Conservation (phyloP, 1,140 invertebrate species). For the Odontomachus brunneus region DNA sequence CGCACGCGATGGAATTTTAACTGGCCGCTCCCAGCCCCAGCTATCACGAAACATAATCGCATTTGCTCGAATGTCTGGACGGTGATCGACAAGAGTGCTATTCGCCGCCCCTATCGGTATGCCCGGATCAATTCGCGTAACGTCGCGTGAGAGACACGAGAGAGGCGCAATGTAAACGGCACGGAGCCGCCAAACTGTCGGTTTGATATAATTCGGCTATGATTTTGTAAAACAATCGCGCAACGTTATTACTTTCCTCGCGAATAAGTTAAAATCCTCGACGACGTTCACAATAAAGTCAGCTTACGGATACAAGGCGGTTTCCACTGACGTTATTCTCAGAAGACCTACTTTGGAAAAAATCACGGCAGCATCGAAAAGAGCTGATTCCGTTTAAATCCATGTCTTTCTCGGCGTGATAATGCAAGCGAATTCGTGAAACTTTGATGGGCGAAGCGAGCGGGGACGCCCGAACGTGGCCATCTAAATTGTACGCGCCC, state of each 20-base stretch:
- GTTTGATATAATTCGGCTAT: slow-evolving; percentile 15
- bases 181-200: background rate
- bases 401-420: too few species aligned
- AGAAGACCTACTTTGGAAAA: too few species aligned
- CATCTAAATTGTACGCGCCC: background rate
- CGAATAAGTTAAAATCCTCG: too few species aligned
- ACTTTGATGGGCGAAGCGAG: background rate
- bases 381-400: background rate
- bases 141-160: slow-evolving; percentile 18
- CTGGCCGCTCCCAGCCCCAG: slow-evolving; percentile 33
- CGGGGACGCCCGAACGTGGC: too few species aligned
- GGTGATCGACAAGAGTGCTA: slow-evolving; percentile 46
- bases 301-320: too few species aligned
- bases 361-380: too few species aligned
- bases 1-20: slow-evolving; percentile 60
- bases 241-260: background rate
- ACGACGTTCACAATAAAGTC: too few species aligned
- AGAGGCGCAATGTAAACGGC: slow-evolving; percentile 23
- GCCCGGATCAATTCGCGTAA: slow-evolving; percentile 37
- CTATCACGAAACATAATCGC: slow-evolving; percentile 59
- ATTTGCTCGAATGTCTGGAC: slow-evolving; percentile 56
- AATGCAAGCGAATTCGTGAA: background rate
- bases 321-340: too few species aligned
- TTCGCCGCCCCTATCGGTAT: slow-evolving; percentile 35
- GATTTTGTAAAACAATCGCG: background rate